Evolutionary conservation across 2,888 invertebrate species (phyloP).

Genomic region (Amphimallon solstitiale): DNA sequence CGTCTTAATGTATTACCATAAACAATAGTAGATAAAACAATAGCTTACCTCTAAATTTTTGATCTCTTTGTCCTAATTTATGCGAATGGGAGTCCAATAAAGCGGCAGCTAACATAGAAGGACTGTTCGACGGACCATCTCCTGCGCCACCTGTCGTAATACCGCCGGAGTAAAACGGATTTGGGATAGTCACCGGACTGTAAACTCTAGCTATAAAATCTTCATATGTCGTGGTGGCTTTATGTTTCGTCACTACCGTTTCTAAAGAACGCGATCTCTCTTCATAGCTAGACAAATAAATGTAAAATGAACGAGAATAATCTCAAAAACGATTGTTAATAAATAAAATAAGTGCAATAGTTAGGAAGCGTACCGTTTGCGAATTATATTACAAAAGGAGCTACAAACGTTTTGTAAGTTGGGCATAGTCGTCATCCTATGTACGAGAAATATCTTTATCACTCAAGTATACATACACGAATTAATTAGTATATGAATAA

Average conservation of each 20-base stretch:
- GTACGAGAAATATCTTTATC: too few relatives aligned
- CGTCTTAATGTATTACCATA: too few relatives aligned
- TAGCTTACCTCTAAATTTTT: conserved; percentile 58
- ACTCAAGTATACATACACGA: too few relatives aligned
- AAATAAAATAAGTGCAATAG: too few relatives aligned
- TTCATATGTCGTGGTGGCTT: conserved; percentile 90
- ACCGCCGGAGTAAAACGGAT: conserved; percentile 60
- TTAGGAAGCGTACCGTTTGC: too few relatives aligned
- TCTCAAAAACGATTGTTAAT: too few relatives aligned
- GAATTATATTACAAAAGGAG: too few relatives aligned
- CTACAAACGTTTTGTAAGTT: too few relatives aligned
- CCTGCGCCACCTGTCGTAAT: conserved; percentile 49
- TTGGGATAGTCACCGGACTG: conserved; percentile 71
- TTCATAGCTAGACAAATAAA: conserved; percentile 76
- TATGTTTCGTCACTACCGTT: conserved; percentile 86
- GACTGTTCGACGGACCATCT: conserved; percentile 59
- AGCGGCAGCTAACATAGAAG: conserved; percentile 69
- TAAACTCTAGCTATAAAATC: conserved; percentile 81
- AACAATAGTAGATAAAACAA: too few relatives aligned
- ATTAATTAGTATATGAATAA: too few relatives aligned
- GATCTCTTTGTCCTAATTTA: conserved; percentile 55
- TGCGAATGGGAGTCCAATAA: conserved; percentile 66
- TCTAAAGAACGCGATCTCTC: conserved; percentile 88
- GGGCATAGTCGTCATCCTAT: too few relatives aligned
- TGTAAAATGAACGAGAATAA: too few relatives aligned